phyloP scores from a whole-genome alignment of 2,113 vertebrate genomes.

The Otis tarda region DNA sequence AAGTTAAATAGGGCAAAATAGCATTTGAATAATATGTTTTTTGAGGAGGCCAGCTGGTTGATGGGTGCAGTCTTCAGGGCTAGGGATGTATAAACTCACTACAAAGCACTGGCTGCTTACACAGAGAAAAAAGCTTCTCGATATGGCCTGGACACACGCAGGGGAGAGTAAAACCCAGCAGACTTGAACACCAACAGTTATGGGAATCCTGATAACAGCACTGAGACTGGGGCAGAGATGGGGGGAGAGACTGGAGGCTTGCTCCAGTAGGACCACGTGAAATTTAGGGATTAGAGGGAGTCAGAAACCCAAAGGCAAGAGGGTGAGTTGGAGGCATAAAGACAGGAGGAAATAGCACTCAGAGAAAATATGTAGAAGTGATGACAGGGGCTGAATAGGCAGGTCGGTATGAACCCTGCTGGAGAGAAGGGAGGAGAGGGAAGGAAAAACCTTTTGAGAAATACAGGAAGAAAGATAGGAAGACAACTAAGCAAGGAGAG shows the following conservation, averaged over 20 bases:
- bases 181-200: neutral
- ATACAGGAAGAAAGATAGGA: neutral
- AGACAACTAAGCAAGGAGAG: neutral
- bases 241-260: accelerated
- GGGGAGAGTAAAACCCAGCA: neutral
- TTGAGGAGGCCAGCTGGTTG: neutral
- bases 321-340: neutral
- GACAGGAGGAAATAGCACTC: neutral
- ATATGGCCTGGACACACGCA: neutral
- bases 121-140: neutral
- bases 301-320: neutral
- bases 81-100: neutral
- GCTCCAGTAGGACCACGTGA: neutral
- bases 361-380: neutral
- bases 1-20: neutral
- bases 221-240: neutral
- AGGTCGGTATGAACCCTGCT: neutral
- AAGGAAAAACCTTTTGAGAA: neutral
- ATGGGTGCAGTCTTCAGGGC: neutral
- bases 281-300: neutral
- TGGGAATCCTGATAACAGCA: neutral
- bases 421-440: neutral
- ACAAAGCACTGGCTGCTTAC: neutral
- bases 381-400: neutral
- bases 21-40: neutral